Base-by-base conservation (phyloP, 1,140 invertebrate species). In the Brachionus rubens region DNA sequence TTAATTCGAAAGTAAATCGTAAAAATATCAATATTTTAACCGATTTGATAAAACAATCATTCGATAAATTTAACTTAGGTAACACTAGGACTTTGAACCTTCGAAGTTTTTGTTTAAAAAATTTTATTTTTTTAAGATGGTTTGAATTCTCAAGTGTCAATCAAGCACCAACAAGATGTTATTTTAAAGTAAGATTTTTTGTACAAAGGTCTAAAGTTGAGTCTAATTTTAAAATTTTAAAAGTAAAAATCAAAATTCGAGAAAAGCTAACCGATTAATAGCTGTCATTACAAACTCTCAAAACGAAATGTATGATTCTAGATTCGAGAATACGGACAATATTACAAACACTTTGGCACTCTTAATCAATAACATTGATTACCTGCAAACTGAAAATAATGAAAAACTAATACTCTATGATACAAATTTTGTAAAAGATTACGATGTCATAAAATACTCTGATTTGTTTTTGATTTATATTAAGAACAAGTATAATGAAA, bases 401-500 rank as follows among this genome's bases (percentile, higher is more conserved):
- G 28, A 72, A 48, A 72, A 48, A 41, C 26, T 54, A 5, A n/a
- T 54, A 28, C 16, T 48, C 2, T 41, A 65, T 41, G 41, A 46
- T 14, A 24, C 59, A 9, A 65, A 24, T 65, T 24, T 43, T 14
- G 9, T 65, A n/a, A 26, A 3, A 26, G 36, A 28, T 2, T 50
- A 40, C 14, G 26, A 41, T 10, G 21, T 72, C 7, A 50, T 72
- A n/a, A 72, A 48, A 33, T 54, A 50, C 12, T 14, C 12, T 5
- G 68, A 72, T 41, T 21, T 72, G 12, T 72, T 47, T 50, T 24
- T 50, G 26, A 28, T 72, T 12, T 72, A 50, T 54, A 9, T 72
- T 1, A n/a, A 48, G 41, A 72, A 54, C 16, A 48, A 54, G 5
- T 54, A 50, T 28, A 36, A 40, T 19, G 33, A 48, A 21, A 12